Evolutionary conservation across 2,888 invertebrate species (phyloP), one percentile per base, ranked within the genome.

Genomic region (Hirtodrosophila histrioides): DNA sequence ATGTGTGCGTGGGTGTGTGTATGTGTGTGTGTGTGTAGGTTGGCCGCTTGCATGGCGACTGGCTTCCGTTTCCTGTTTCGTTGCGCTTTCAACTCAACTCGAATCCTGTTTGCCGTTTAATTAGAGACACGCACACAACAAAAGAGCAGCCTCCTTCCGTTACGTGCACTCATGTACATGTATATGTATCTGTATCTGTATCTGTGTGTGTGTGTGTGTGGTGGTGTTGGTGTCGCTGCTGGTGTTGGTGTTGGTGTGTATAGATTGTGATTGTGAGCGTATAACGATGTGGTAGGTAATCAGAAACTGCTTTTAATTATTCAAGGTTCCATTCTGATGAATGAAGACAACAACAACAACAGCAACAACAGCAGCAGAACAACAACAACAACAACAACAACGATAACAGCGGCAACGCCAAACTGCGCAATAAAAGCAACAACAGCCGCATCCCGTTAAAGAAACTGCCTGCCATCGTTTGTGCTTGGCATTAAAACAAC

Each of bases 301-400:
- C 91, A 90, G 91, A 90, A 90, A 85, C 90, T 88, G 87, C 83
- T 88, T 83, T 90, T 91, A 90, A 90, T 90, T 91, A 90, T 90
- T 90, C 90, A 91, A 90, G 90, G 89, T 90, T 90, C 90, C 88
- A 88, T 88, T 88, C 88, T 90, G 90, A 90, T 90, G 90, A 89
- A 91, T 91, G 89, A 81, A 85, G 83, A 87, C 88, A 88, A 85
- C 87, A 86, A 74, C 76, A 86, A 76, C 81, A 78, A 69, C 80
- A 79, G 44, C 62, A 58, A 53, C 53, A 66, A 55, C 61, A 66
- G 50, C 69, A 62, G 39, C 36, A 81, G n/a, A n/a, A n/a, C n/a
- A 79, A 54, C 69, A 76, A 68, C 78, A 75, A 53, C 61, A 61
- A 78, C 87, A 86, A 76, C 81, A 78, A 69, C 80, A 79, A 46